Percentiles rank a stretch among this genome's conserved stretches.
phyloP scores from a whole-genome alignment of 2,797 vertebrate genomes.

The Triplophysa bombifrons region DNA sequence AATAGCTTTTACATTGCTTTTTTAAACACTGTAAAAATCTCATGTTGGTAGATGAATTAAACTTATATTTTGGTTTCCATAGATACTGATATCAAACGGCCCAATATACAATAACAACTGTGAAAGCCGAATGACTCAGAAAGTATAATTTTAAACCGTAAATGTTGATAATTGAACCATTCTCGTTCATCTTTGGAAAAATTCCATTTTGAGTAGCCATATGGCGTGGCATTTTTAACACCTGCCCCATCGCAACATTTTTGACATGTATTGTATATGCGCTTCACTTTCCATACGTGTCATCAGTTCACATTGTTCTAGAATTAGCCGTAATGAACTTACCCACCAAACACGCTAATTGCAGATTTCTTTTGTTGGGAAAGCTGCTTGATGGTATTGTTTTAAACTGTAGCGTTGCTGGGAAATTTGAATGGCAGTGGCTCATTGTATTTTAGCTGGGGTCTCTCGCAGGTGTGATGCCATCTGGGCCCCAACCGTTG shows the following conservation, averaged over 20 bases:
- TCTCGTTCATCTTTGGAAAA: constrained; percentile 42
- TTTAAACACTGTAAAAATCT: not conserved
- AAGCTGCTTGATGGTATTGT: constrained; percentile 53
- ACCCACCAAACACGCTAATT: constrained; percentile 24
- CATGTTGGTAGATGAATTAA: not conserved
- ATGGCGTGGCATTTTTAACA: constrained; percentile 49
- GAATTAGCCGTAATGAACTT: constrained; percentile 10
- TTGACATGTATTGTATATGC: constrained; percentile 24
- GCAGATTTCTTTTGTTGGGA: constrained; percentile 43
- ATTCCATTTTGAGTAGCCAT: constrained; percentile 51
- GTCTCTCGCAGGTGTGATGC: constrained; percentile 73
- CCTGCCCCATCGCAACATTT: constrained; percentile 54
- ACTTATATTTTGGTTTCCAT: constrained; percentile 7
- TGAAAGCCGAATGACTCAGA: constrained; percentile 48
- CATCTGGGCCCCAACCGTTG: constrained; percentile 74
- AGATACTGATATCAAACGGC: constrained; percentile 46
- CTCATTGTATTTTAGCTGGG: constrained; percentile 54
- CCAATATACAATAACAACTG: constrained; percentile 43
- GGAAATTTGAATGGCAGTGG: constrained; percentile 16
- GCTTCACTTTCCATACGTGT: constrained; percentile 15
- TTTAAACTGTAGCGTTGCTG: constrained; percentile 32
- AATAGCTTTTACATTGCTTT: not conserved
- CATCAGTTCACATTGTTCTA: constrained; percentile 34
- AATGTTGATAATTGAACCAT: constrained; percentile 54
- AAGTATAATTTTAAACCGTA: constrained; percentile 49